These are phyloP conservation scores for Laupala kohalensis DNA, from an alignment of 1,140 invertebrate species.

Conservation along the genomic window DNA sequence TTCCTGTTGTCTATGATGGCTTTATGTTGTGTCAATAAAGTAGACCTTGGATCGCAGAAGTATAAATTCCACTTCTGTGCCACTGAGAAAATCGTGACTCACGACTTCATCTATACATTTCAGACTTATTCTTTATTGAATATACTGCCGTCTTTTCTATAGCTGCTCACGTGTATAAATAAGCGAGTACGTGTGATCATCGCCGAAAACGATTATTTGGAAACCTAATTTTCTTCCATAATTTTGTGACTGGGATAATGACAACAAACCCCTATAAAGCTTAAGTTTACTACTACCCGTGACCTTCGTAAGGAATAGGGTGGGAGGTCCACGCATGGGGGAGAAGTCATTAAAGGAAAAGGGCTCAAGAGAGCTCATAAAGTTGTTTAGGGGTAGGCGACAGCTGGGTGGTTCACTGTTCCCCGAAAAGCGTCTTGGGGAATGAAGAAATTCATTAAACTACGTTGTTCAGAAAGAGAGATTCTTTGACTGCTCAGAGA, in stretches of 20 bases:
- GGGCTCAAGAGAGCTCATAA: not conserved
- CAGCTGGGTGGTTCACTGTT: not conserved
- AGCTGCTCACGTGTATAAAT: too few relatives aligned
- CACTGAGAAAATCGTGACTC: not conserved
- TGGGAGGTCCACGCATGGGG: too few relatives aligned
- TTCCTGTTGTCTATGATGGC: not conserved
- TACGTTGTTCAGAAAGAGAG: too few relatives aligned
- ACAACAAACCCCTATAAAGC: not conserved
- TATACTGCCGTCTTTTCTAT: too few relatives aligned
- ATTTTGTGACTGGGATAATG: not conserved
- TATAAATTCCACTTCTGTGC: not conserved
- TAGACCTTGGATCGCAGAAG: not conserved
- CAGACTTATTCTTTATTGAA: too few relatives aligned
- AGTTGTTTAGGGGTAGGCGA: not conserved
- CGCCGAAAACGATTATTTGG: too few relatives aligned
- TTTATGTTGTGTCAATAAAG: not conserved
- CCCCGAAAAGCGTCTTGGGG: not conserved
- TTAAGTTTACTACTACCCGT: not conserved
- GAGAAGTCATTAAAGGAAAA: not conserved
- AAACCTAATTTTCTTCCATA: not conserved
- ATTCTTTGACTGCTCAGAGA: too few relatives aligned
- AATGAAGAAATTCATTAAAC: not conserved
- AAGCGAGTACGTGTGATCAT: too few relatives aligned
- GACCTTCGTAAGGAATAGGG: not conserved
- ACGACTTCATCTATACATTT: too few relatives aligned